Evolutionary conservation across 2,113 vertebrate genomes (phyloP), one percentile per base, ranked within the genome.

Genomic region (Aythya baeri): DNA sequence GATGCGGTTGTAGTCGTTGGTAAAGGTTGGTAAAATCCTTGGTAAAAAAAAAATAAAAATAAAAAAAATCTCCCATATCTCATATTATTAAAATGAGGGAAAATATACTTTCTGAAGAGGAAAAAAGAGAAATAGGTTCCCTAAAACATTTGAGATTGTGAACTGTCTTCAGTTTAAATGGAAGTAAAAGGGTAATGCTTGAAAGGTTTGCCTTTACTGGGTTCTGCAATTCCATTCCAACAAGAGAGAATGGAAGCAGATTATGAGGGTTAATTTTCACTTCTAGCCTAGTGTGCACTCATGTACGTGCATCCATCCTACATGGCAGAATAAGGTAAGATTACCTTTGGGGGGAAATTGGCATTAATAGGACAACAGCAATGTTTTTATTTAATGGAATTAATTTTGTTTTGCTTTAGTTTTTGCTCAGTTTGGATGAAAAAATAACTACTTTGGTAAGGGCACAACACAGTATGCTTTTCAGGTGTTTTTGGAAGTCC

Each of bases 401-500:
- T 29, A 17, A 46, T 38, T 54, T 27, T 31, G 41, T 17, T 58
- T 91, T 84, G 26, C 54, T 38, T 34, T 71, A 59, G 36, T 44
- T 65, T 61, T 57, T 17, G 14, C 25, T 36, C 7, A 46, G 16
- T 49, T 74, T n/a, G 71, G 36, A 41, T 76, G n/a, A 71, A 21
- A 5, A 25, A 38, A 14, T 25, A 52, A 13, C 25, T 29, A 1
- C 52, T 34, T 36, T 62, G 50, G 15, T n/a, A 50, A 83, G 66
- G 41, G 50, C 16, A 31, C 46, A 63, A 12, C 8, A 0, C 14
- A 43, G 1, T 58, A 2, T 86, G 29, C 66, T 62, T 97, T 97
- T 4, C 95, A 99, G 99, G 99, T 86, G 98, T 99, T 91, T 99
- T 99, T 96, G 98, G 98, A 83, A 97, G 61, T 62, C 86, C 95